Percentiles rank a stretch among this genome's conserved stretches.
Conservation (phyloP, 2,113 vertebrate species). For the Nematolebias whitei region DNA sequence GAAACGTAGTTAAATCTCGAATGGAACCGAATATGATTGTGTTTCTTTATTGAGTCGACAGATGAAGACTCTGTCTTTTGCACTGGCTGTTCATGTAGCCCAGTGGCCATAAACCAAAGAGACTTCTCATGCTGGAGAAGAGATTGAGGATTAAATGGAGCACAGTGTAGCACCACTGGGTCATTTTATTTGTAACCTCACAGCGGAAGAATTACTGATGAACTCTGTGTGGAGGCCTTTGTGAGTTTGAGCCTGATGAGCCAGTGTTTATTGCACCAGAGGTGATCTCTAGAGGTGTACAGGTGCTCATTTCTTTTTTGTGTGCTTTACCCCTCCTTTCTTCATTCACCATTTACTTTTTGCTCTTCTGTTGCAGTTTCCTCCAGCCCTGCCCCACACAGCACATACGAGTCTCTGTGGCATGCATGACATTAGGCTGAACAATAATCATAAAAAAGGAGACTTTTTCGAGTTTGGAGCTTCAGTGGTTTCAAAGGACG, state of each 20-base stretch:
- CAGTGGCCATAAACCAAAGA: constrained; percentile 57
- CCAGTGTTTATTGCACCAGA: constrained; percentile 47
- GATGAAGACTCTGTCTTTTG: constrained; percentile 35
- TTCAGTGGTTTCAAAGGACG: constrained; percentile 93
- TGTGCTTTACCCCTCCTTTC: neutral
- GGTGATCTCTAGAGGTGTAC: constrained; percentile 44
- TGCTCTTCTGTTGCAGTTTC: neutral
- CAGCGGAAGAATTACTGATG: constrained; percentile 49
- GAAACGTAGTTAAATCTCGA: constrained; percentile 38
- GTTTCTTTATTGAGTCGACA: constrained; percentile 45
- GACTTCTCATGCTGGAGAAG: constrained; percentile 49
- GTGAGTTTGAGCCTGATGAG: constrained; percentile 50
- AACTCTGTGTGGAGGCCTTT: constrained; percentile 41
- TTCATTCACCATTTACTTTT: neutral
- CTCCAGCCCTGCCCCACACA: constrained; percentile 28
- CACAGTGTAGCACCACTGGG: constrained; percentile 56
- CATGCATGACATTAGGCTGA: constrained; percentile 86
- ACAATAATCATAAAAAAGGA: constrained; percentile 86
- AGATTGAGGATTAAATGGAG: constrained; percentile 68
- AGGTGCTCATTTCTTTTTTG: constrained; percentile 35
- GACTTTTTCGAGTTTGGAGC: constrained; percentile 90
- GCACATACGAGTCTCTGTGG: constrained; percentile 77
- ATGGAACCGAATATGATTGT: constrained; percentile 38
- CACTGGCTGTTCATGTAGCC: constrained; percentile 59
- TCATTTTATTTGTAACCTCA: constrained; percentile 64